phyloP scores from a whole-genome alignment of 2,888 invertebrate species.

The Oligia latruncula region DNA sequence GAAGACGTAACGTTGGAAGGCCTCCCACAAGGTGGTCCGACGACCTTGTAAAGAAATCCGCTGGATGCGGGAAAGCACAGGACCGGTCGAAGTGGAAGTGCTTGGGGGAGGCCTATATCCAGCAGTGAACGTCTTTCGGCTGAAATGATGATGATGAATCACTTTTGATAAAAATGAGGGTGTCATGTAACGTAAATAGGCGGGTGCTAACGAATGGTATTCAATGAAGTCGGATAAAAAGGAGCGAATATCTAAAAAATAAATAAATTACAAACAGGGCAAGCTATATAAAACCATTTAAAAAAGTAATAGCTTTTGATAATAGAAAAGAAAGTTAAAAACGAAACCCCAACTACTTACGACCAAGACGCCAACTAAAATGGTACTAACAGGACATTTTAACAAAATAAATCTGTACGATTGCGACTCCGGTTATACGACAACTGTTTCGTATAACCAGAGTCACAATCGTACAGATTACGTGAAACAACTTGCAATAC shows the following conservation, averaged over 20 bases:
- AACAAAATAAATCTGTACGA: neutral
- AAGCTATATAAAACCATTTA: too few species aligned
- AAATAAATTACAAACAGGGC: too few species aligned
- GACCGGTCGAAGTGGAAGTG: too few species aligned
- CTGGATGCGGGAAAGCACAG: too few species aligned
- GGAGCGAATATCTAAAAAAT: neutral
- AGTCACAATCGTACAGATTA: neutral
- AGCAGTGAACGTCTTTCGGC: too few species aligned
- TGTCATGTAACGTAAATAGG: neutral
- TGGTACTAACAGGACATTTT: neutral
- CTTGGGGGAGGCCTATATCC: too few species aligned
- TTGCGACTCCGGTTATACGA: too few species aligned
- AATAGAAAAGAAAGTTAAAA: neutral
- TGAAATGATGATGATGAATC: too few species aligned
- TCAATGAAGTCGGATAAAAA: neutral
- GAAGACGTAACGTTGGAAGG: too few species aligned
- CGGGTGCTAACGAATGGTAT: neutral
- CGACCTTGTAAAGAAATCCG: too few species aligned
- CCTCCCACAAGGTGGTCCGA: too few species aligned
- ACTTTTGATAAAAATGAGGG: too few species aligned
- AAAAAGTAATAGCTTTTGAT: neutral
- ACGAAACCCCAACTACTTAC: neutral
- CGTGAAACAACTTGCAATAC: neutral
- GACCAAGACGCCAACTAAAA: neutral
- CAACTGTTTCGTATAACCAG: neutral